Evolutionary conservation across 2,888 invertebrate species (phyloP), one percentile per base, ranked within the genome.

Genomic region (Tachina fera): DNA sequence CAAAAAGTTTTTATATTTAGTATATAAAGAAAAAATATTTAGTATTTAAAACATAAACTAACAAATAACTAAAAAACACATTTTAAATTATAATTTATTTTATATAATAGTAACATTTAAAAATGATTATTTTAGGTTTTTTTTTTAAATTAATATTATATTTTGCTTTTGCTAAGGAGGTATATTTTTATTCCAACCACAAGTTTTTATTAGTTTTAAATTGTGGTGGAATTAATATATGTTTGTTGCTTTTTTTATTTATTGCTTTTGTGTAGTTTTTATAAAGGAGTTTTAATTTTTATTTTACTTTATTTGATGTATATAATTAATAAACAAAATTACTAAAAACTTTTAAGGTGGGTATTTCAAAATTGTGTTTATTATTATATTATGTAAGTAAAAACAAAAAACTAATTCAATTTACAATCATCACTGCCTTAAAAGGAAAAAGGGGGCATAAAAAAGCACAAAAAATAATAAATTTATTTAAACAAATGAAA

Each of bases 121-220:
- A 83, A 72, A 82, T 83, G 65, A 79, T 75, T 78, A 63, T 81
- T 65, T 49, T 51, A 61, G 22, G 67, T 14, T 47, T 76, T 60
- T 58, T 68, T 58, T 65, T 68, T 39, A 31, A 31, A 31, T 31
- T 31, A 31, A 31, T 31, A 74, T 81, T 89, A 88, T 88, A 74
- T 72, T 88, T 90, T 89, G 22, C 89, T 90, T 91, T 91, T 89
- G 90, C 90, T 91, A 91, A 91, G 90, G 90, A 91, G 90, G 90
- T 91, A 90, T 90, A 89, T 90, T 90, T 89, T 90, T 90, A 2
- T 90, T 90, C 88, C 71, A 51, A 60, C 71, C 77, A 83, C 76
- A 67, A 65, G 14, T 63, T 70, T 81, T 74, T 65, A 71, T n/a
- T 19, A 45, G 14, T 49, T 67, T 49, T 22, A 10, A 39, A n/a